A percentile compares a stretch with the other conserved stretches of the same genome.
Evolutionary conservation across 2,113 vertebrate genomes (phyloP).

Genomic region (Tyto alba): DNA sequence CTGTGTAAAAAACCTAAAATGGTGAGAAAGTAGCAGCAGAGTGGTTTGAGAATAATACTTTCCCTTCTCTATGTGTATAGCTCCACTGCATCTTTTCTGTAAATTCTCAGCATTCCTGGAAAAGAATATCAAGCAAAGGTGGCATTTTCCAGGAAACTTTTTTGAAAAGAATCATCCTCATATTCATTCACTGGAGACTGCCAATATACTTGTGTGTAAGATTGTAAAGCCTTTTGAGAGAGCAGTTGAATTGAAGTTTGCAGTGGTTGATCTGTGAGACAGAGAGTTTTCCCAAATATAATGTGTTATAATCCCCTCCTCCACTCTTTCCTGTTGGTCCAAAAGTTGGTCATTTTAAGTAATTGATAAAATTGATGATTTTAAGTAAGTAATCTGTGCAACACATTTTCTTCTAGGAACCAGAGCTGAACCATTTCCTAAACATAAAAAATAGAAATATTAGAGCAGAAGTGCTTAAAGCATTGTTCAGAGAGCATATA

Average conservation of each 20-base stretch:
- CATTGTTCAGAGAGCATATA: neutral
- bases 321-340: neutral
- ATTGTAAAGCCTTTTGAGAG: constrained; percentile 5
- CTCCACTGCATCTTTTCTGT: constrained; percentile 43
- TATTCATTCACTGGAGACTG: neutral
- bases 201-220: neutral
- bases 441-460: neutral
- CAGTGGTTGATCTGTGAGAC: neutral
- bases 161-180: constrained; percentile 20
- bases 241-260: neutral
- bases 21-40: constrained; percentile 37
- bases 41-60: constrained; percentile 17
- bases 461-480: neutral
- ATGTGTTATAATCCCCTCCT: neutral
- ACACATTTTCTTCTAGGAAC: neutral
- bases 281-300: neutral
- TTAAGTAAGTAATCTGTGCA: neutral
- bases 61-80: neutral
- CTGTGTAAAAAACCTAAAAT: constrained; percentile 40
- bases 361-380: neutral
- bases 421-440: neutral
- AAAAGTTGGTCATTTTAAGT: neutral
- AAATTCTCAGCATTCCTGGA: constrained; percentile 43
- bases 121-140: constrained; percentile 11
- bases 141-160: constrained; percentile 22